These are phyloP conservation scores for Cactoblastis cactorum DNA, from an alignment of 2,888 invertebrate genomes.

Conservation along the genomic window DNA sequence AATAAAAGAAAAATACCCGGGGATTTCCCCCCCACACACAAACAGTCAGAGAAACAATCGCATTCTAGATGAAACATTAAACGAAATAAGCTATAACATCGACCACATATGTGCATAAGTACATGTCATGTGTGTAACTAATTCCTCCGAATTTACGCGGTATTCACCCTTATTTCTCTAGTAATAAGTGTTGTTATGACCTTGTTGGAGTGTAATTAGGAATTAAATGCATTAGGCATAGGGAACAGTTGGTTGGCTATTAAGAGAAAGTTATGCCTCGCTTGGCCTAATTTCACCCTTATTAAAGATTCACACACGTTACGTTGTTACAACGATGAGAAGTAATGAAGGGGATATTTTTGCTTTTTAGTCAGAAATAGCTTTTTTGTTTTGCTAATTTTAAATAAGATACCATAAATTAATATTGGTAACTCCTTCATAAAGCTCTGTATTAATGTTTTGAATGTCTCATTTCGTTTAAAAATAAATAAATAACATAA, in stretches of 20 bases:
- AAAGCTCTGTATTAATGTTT: too few species aligned
- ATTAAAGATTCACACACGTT: constrained; percentile 14
- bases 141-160: constrained; percentile 30
- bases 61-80: constrained; percentile 12
- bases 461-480: too few species aligned
- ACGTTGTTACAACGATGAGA: constrained; percentile 23
- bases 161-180: constrained; percentile 24
- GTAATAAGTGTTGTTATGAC: constrained; percentile 20
- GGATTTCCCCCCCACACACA: background rate
- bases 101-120: constrained; percentile 45
- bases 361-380: background rate
- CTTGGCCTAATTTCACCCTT: constrained; percentile 11
- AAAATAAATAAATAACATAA: too few species aligned
- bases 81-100: constrained; percentile 19
- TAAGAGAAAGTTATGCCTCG: constrained; percentile 33
- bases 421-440: too few species aligned
- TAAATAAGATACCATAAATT: too few species aligned
- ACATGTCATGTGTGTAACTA: constrained; percentile 43
- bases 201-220: constrained; percentile 41
- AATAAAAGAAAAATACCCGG: too few species aligned
- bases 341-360: constrained; percentile 22
- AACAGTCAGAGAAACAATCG: background rate
- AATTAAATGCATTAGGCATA: constrained; percentile 48
- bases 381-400: background rate
- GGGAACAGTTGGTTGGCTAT: constrained; percentile 48